A percentile compares a stretch with the other conserved stretches of the same genome.
Evolutionary conservation across 2,113 vertebrate species (phyloP).

Genomic region (Pelusios castaneus): DNA sequence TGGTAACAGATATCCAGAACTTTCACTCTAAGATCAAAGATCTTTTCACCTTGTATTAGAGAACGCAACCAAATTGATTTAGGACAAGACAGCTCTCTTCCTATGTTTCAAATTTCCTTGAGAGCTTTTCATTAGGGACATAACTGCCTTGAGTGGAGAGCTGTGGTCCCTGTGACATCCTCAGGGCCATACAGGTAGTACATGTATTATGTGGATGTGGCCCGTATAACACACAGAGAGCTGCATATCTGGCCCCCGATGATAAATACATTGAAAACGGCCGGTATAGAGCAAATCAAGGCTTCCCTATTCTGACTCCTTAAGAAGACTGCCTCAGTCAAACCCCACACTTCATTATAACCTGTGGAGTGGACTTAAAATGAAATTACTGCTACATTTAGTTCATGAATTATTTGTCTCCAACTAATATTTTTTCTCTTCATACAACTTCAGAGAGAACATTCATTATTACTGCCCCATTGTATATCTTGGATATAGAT

Average conservation of each 20-base stretch:
- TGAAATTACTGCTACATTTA: neutral
- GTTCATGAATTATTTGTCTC: neutral
- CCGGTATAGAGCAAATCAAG: too few relatives aligned
- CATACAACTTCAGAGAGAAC: neutral
- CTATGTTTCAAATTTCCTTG: neutral
- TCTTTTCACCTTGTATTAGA: neutral
- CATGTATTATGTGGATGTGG: too few relatives aligned
- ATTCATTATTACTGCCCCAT: fast-evolving
- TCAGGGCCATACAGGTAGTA: too few relatives aligned
- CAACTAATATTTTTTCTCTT: neutral
- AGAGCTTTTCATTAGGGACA: neutral
- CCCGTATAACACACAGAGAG: too few relatives aligned
- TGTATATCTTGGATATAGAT: fast-evolving
- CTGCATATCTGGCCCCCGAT: too few relatives aligned
- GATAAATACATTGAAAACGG: too few relatives aligned
- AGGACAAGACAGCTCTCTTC: neutral
- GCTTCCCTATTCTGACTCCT: neutral
- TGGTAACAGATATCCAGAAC: too few relatives aligned
- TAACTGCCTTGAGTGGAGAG: neutral
- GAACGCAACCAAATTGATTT: neutral
- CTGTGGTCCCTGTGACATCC: too few relatives aligned
- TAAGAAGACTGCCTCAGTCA: neutral
- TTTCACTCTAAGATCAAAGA: too few relatives aligned
- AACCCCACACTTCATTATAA: neutral
- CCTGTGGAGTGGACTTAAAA: neutral